These are phyloP conservation scores for Rugalucina vietnamica DNA, from an alignment of 2,888 invertebrate species.

Conservation along the genomic window DNA sequence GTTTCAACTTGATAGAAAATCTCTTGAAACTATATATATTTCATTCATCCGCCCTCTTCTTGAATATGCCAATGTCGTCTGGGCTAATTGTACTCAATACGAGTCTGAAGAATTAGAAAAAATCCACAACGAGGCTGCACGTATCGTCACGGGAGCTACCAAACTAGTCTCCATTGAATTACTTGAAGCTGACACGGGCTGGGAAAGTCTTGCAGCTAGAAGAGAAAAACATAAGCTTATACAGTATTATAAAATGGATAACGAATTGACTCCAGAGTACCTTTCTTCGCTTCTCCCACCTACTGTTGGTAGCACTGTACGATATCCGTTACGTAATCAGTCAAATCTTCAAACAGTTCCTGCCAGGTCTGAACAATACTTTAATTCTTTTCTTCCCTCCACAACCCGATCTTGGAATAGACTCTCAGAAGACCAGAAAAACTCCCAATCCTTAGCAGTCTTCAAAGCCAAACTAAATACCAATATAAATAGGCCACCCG, in stretches of 20 bases:
- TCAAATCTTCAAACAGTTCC: neutral
- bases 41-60: conserved; percentile 34
- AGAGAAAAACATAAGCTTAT: neutral
- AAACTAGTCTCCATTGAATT: neutral
- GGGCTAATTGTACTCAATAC: conserved; percentile 5
- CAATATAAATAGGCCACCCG: too few relatives aligned
- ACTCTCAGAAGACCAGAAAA: neutral
- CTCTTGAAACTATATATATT: conserved; percentile 7
- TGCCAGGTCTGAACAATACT: neutral
- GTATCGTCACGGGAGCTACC: neutral
- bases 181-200: neutral
- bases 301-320: neutral
- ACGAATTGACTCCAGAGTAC: neutral
- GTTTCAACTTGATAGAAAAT: neutral
- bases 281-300: neutral
- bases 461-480: too few relatives aligned
- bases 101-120: neutral
- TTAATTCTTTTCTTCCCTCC: neutral
- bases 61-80: conserved; percentile 38
- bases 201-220: neutral
- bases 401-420: neutral
- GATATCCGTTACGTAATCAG: neutral
- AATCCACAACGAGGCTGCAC: neutral
- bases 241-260: neutral
- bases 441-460: neutral